Conservation (phyloP, 2,113 vertebrate species). For the Dicrurus megarhynchus region DNA sequence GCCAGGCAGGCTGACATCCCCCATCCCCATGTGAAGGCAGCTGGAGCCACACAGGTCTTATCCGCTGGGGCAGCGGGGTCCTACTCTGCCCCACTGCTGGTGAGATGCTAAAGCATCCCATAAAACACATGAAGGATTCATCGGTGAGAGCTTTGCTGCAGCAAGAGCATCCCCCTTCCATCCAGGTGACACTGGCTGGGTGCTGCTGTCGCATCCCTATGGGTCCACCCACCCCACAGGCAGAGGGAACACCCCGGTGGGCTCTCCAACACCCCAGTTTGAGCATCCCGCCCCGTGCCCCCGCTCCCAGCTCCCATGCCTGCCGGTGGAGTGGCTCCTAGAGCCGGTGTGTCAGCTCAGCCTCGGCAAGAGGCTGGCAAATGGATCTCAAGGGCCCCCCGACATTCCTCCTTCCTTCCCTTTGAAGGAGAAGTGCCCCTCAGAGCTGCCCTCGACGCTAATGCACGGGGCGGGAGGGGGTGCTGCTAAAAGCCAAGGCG, state of each 20-base stretch:
- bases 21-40: not conserved
- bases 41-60: not conserved
- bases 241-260: accelerated
- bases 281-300: accelerated
- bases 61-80: not conserved
- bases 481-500: not conserved
- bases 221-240: accelerated
- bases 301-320: accelerated
- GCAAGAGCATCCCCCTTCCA: not conserved
- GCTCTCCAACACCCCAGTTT: not conserved
- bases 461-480: not conserved
- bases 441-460: not conserved
- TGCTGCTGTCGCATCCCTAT: not conserved
- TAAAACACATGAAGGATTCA: accelerated
- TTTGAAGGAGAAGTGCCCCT: not conserved
- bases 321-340: not conserved
- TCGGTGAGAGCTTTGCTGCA: accelerated
- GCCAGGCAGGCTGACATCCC: not conserved
- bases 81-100: accelerated
- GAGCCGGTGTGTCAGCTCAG: accelerated
- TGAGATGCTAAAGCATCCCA: not conserved
- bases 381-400: conserved; percentile 35
- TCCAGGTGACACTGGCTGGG: accelerated
- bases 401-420: not conserved
- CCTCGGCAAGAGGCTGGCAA: not conserved